Base-by-base conservation (phyloP, 2,797 vertebrate genomes). In the Amphiprion clarkii region DNA sequence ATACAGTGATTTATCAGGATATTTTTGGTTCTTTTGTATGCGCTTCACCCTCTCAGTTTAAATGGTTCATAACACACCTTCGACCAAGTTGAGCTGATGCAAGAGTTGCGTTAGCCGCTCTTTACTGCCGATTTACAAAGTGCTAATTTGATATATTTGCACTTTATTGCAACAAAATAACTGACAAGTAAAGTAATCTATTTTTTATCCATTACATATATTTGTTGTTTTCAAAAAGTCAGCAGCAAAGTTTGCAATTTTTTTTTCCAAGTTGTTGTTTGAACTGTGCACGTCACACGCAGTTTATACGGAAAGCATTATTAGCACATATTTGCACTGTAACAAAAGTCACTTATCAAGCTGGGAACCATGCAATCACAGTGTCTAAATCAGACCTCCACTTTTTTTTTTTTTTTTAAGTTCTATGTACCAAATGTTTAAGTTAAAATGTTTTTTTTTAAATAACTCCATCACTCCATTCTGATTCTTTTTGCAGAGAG, bases 21-120 rank as follows among this genome's bases (percentile, higher is more conserved):
- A 1, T 23, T 6, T 42, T 55, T 58, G 27, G 27, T 27, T 49
- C 36, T 1, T 55, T 46, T 46, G 6, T 46, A 40, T 11, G 13
- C 6, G 0, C 21, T 55, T 51, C 13, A 33, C 2, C 17, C n/a
- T 71, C 55, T 70, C 2, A 19, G 53, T 36, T 25, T 0, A 0
- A 70, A 65, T 73, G 67, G 25, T 56, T 81, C 25, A 67, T 51
- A 55, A 29, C 39, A 58, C 2, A 21, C 61, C 67, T 74, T 67
- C 56, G 19, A 81, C 46, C 48, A 56, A 53, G 51, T 21, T 3
- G 19, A 59, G 52, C 59, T 49, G 16, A 65, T 51, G 46, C 66
- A 19, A 17, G 4, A 19, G 27, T 8, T 25, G 25, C n/a, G 54
- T 66, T 54, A 11, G 6, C 40, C 9, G 1, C 21, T n/a, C 31